Evolutionary conservation across 2,113 vertebrate species (phyloP), one percentile per base, ranked within the genome.

Genomic region (Calyptomena viridis): DNA sequence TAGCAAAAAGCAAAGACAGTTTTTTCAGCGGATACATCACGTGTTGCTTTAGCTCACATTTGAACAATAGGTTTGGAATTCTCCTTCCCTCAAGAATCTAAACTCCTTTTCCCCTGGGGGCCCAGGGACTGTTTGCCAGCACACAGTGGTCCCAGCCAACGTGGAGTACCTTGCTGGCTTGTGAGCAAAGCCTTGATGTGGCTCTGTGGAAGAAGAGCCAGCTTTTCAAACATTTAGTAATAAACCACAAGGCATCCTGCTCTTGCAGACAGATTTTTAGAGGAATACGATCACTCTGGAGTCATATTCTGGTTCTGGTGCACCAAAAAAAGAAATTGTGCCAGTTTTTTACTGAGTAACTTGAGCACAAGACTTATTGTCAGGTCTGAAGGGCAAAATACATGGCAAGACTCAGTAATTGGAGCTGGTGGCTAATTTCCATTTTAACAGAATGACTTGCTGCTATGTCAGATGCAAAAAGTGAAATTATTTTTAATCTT

Each of bases 391-490:
- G 92, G 52, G 47, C 69, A 84, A 64, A 95, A 37, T 24, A 68
- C 2, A 25, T 18, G 63, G 58, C 66, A 89, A 94, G 58, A 82
- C 60, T 85, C 39, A 40, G 71, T 39, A 81, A 90, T 17, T 73
- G 62, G 89, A 86, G 44, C 68, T 64, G 28, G 47, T 56, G 60
- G 89, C 60, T 69, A 63, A 77, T 80, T 93, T 91, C 89, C 5
- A 15, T 44, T 60, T 76, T 55, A 95, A 53, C 25, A 89, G 78
- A 89, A 93, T 6, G 31, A 15, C 50, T 94, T 90, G 37, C 72
- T 94, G 83, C 72, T 91, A 11, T 21, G 56, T 69, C 19, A 25
- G 92, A 94, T 89, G 74, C 84, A 95, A 58, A 87, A 85, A 62
- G 13, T 17, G 64, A 6, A 46, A 50, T 80, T 80, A 15, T 46